Percentiles rank a stretch among this genome's conserved stretches.
Conservation (phyloP, 2,888 invertebrate genomes). For the Rosalia funebris region DNA sequence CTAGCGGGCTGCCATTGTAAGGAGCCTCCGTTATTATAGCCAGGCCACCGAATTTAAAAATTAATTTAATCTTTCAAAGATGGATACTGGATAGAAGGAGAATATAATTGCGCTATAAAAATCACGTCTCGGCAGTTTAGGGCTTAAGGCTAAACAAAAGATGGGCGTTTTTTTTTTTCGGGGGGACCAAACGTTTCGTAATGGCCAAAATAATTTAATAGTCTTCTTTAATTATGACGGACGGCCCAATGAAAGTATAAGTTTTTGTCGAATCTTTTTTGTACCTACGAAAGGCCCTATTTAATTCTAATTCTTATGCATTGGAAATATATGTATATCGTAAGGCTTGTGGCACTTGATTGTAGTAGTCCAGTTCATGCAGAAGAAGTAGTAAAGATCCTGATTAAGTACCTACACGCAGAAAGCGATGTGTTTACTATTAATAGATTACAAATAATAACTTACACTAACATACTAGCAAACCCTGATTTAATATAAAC, state of each 20-base stretch:
- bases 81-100: constrained; percentile 31
- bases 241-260: constrained; percentile 4
- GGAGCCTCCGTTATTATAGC: constrained; percentile 23
- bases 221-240: constrained; percentile 16
- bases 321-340: too few species aligned
- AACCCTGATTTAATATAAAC: too few species aligned
- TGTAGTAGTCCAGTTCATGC: too few species aligned
- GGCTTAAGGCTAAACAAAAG: constrained; percentile 24
- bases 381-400: too few species aligned
- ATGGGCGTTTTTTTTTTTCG: constrained; percentile 16
- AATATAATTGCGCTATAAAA: constrained; percentile 34
- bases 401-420: too few species aligned
- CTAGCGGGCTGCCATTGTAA: constrained; percentile 28
- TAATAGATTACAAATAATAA: too few species aligned
- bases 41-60: constrained; percentile 31
- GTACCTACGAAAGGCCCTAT: too few species aligned
- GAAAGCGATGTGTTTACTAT: too few species aligned
- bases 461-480: too few species aligned
- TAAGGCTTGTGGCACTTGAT: too few species aligned
- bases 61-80: constrained; percentile 26
- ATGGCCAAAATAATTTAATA: constrained; percentile 26
- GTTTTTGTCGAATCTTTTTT: not conserved
- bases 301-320: too few species aligned
- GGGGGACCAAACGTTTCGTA: constrained; percentile 18
- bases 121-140: constrained; percentile 27